phyloP scores from a whole-genome alignment of 1,140 invertebrate species.

The Drosophila prosaltans region DNA sequence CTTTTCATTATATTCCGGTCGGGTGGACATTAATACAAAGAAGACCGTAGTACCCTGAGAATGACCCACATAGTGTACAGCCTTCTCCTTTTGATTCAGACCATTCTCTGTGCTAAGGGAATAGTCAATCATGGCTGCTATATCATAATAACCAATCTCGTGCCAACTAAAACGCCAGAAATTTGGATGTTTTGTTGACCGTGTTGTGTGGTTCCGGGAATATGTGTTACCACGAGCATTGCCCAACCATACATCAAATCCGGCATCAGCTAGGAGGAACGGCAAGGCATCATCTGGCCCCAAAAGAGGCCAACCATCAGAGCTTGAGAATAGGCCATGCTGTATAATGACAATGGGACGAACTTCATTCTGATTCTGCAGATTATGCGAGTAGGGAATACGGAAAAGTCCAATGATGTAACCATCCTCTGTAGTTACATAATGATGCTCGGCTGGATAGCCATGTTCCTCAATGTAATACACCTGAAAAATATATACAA shows the following conservation, averaged over 20 bases:
- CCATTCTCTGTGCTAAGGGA: conserved; percentile 83
- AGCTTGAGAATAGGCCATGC: conserved; percentile 86
- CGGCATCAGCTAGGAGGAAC: conserved; percentile 87
- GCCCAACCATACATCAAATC: conserved; percentile 89
- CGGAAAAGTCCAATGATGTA: conserved; percentile 84
- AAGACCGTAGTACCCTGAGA: conserved; percentile 85
- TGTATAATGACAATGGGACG: conserved; percentile 85
- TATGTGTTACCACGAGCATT: conserved; percentile 88
- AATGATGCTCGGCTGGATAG: conserved; percentile 85
- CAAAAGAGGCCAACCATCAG: conserved; percentile 84
- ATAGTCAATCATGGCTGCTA: conserved; percentile 88
- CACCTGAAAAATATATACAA: conserved; percentile 1
- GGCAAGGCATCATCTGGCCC: conserved; percentile 82
- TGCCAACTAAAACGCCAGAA: conserved; percentile 86
- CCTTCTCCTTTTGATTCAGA: conserved; percentile 79
- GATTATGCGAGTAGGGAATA: conserved; percentile 80
- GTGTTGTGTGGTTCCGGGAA: conserved; percentile 84
- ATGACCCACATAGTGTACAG: conserved; percentile 83
- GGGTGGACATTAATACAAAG: conserved; percentile 85
- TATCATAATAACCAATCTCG: conserved; percentile 88
- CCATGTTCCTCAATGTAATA: conserved; percentile 38
- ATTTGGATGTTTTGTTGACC: conserved; percentile 74
- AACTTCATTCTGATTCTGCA: conserved; percentile 33
- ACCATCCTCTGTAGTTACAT: conserved; percentile 83
- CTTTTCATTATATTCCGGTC: conserved; percentile 88